phyloP scores from a whole-genome alignment of 1,140 invertebrate genomes.

The Drosophila kepulauana region DNA sequence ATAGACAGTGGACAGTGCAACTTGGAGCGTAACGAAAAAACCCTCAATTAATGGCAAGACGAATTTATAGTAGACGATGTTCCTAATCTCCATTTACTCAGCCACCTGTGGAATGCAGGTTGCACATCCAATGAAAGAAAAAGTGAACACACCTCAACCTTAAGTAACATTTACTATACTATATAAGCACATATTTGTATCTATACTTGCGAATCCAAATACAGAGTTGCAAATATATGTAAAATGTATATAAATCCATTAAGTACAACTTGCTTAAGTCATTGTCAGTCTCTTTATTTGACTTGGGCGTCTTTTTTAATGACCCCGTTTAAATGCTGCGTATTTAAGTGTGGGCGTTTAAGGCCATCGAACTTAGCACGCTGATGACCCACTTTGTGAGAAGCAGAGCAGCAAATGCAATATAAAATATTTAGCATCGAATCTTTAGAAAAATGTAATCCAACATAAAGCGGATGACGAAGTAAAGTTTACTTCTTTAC shows the following conservation, averaged over 20 bases:
- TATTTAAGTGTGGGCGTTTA: background rate
- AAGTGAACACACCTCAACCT: background rate
- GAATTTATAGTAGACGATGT: slow-evolving; percentile 49
- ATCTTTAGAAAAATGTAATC: too few species aligned
- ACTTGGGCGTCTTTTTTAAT: background rate
- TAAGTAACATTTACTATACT: background rate
- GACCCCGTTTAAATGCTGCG: background rate
- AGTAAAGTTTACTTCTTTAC: too few species aligned
- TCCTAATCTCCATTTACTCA: slow-evolving; percentile 37
- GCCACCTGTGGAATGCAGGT: background rate
- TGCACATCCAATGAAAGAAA: slow-evolving; percentile 1
- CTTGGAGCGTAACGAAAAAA: background rate
- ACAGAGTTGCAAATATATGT: background rate
- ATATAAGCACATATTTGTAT: background rate
- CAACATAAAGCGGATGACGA: background rate
- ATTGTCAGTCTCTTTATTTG: background rate
- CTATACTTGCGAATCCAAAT: background rate
- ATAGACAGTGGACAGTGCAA: background rate
- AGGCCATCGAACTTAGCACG: background rate
- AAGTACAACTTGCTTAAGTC: background rate
- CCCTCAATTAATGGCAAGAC: slow-evolving; percentile 3
- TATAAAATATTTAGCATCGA: background rate
- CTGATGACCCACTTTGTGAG: background rate
- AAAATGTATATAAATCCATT: background rate
- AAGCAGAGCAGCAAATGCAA: background rate